These are phyloP conservation scores for Gallinago solitaria DNA, from an alignment of 2,797 vertebrate species.

Conservation along the genomic window DNA sequence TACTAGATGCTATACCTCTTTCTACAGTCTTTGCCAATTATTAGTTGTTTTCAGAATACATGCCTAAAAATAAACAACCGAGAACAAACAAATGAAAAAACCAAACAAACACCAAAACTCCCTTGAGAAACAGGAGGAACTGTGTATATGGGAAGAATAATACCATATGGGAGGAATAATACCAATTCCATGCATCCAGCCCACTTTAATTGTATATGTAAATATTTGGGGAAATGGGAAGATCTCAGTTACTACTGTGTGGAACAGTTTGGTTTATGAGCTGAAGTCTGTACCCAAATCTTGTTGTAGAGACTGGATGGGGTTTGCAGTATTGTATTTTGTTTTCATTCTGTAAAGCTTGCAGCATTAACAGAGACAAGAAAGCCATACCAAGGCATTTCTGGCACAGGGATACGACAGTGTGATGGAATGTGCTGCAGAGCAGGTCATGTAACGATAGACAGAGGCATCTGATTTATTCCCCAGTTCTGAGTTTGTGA, in stretches of 20 bases:
- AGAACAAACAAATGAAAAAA: neutral
- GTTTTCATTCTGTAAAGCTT: neutral
- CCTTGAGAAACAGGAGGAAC: neutral
- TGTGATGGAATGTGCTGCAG: neutral
- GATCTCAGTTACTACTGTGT: neutral
- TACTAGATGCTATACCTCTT: neutral
- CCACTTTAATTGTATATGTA: neutral
- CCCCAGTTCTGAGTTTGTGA: neutral
- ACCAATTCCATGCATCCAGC: neutral
- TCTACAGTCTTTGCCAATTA: neutral
- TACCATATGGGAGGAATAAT: neutral
- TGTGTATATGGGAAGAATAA: neutral
- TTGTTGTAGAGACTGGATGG: neutral
- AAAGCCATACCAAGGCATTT: neutral
- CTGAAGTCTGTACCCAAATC: neutral
- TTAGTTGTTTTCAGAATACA: neutral
- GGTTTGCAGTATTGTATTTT: neutral
- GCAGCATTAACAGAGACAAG: neutral
- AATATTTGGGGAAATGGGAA: neutral
- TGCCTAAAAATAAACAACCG: neutral
- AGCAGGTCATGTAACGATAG: neutral
- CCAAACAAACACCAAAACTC: neutral
- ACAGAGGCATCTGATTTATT: neutral
- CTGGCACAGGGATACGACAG: rapidly evolving
- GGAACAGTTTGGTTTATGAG: neutral